Evolutionary conservation across 2,888 invertebrate species (phyloP).

Genomic region (Coronaproctus castanopsis): DNA sequence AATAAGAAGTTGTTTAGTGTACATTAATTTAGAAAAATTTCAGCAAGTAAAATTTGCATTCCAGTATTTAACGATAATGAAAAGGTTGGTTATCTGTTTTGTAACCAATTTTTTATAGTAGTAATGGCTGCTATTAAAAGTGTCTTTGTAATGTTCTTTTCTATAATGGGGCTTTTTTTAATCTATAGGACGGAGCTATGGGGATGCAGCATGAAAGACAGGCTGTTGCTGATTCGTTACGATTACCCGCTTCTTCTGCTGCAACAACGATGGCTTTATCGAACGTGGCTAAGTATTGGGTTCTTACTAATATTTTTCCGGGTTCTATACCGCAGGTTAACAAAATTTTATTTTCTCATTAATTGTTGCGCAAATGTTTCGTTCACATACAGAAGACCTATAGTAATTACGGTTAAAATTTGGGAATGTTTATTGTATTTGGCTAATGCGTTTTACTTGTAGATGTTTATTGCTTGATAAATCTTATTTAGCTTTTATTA

Average conservation of each 20-base stretch:
- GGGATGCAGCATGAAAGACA: conserved; percentile 12
- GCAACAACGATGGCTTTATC: conserved; percentile 39
- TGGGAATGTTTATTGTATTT: neutral
- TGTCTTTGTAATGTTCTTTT: too few relatives aligned
- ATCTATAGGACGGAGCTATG: conserved; percentile 11
- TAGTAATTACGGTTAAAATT: neutral
- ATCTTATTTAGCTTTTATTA: too few relatives aligned
- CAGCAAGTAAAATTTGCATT: too few relatives aligned
- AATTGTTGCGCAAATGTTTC: neutral
- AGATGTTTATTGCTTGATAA: neutral
- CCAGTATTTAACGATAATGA: too few relatives aligned
- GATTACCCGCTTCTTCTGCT: conserved; percentile 9
- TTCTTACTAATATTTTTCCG: conserved; percentile 59
- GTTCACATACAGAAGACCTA: neutral
- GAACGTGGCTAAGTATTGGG: conserved; percentile 65
- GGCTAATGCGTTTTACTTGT: neutral
- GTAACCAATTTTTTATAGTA: too few relatives aligned
- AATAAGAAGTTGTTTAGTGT: too few relatives aligned
- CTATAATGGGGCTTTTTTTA: too few relatives aligned
- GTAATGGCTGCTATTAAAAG: too few relatives aligned
- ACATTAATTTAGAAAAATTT: too few relatives aligned
- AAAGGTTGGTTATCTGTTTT: too few relatives aligned
- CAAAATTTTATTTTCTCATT: conserved; percentile 3
- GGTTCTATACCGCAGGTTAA: conserved; percentile 49
- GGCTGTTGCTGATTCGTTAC: conserved; percentile 6